phyloP scores from a whole-genome alignment of 2,113 vertebrate species.

The Bubo bubo region DNA sequence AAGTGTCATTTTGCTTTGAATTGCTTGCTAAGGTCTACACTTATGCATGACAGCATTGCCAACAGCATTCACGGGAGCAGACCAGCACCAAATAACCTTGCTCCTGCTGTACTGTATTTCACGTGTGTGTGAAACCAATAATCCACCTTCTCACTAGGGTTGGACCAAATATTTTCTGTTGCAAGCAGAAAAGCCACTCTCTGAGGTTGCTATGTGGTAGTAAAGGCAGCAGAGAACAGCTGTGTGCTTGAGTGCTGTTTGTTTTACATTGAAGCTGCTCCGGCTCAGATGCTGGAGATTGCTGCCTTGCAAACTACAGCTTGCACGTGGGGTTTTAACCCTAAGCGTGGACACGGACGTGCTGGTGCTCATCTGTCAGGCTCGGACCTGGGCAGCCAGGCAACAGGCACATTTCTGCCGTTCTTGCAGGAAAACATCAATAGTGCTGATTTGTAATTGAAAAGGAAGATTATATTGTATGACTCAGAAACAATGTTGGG shows the following conservation, averaged over 20 bases:
- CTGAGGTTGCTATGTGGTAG: background rate
- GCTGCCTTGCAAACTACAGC: background rate
- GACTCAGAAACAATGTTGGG: background rate
- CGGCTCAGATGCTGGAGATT: fast-evolving
- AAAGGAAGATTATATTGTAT: background rate
- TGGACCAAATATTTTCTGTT: background rate
- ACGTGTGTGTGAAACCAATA: background rate
- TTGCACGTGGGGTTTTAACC: background rate
- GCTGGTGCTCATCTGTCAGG: background rate
- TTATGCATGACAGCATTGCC: fast-evolving
- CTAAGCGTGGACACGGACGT: fast-evolving
- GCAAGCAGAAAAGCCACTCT: background rate
- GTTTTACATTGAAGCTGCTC: background rate
- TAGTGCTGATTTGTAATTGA: background rate
- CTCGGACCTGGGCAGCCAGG: background rate
- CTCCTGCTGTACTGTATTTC: background rate
- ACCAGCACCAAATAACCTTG: background rate
- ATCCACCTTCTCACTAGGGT: background rate
- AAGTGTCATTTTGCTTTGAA: background rate
- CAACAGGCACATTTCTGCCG: background rate
- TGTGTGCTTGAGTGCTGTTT: background rate
- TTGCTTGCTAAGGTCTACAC: background rate
- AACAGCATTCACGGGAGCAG: fast-evolving
- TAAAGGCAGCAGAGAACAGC: background rate
- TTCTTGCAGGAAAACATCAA: conserved; percentile 15